Evolutionary conservation across 2,113 vertebrate genomes (phyloP).

Genomic region (Apus apus): DNA sequence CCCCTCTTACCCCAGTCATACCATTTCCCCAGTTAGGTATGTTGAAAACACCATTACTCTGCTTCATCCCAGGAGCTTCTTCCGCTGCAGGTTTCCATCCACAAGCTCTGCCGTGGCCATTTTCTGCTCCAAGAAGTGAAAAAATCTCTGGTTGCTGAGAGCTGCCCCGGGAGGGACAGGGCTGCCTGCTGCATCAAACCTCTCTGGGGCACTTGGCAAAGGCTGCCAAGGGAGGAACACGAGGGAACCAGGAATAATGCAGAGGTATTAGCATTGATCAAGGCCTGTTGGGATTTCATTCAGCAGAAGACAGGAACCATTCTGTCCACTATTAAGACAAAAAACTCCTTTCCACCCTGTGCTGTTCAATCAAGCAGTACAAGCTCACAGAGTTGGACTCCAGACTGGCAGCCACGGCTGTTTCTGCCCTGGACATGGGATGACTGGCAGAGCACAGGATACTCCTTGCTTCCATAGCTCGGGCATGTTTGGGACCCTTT

Average conservation of each 20-base stretch:
- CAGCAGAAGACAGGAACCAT: background rate
- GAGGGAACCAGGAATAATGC: background rate
- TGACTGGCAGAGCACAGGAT: background rate
- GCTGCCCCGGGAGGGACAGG: background rate
- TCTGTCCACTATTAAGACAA: background rate
- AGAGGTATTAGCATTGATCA: background rate
- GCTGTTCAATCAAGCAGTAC: background rate
- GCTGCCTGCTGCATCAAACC: background rate
- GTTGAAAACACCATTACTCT: background rate
- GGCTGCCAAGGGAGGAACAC: background rate
- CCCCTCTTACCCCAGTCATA: background rate
- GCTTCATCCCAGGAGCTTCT: background rate
- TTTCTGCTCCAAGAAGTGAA: background rate
- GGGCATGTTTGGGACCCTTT: background rate
- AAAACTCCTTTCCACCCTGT: background rate
- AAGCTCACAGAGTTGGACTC: background rate
- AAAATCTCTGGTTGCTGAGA: background rate
- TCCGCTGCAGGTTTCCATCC: background rate
- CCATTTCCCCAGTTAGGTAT: rapidly evolving
- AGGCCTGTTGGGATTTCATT: background rate
- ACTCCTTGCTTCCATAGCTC: background rate
- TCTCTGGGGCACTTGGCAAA: background rate
- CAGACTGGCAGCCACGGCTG: background rate
- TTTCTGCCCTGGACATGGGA: background rate
- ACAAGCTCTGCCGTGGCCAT: background rate